phyloP scores from a whole-genome alignment of 2,888 invertebrate species.

The Peribatodes rhomboidaria region DNA sequence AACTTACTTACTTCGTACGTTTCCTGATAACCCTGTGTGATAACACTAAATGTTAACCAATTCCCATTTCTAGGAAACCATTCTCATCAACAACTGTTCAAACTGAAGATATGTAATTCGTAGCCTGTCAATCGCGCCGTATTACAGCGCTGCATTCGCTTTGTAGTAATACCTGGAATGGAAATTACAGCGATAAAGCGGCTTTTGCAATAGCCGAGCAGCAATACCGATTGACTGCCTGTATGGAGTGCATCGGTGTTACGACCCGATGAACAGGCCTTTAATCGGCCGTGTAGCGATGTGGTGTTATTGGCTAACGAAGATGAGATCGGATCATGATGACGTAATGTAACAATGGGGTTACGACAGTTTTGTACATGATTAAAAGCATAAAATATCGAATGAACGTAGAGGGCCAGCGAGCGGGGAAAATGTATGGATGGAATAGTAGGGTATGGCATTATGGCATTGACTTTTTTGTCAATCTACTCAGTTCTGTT shows the following conservation, averaged over 20 bases:
- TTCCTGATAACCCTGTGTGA: no score
- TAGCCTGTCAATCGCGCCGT: background rate
- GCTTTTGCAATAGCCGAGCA: conserved; percentile 8
- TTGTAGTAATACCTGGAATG: conserved; percentile 2
- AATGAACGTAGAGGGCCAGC: no score
- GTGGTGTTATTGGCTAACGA: background rate
- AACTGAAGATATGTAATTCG: conserved; percentile 1
- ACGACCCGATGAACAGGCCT: background rate
- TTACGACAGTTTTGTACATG: no score
- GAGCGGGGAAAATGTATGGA: no score
- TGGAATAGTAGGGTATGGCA: no score
- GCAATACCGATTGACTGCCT: conserved; percentile 1
- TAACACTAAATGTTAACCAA: background rate
- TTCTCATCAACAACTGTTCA: conserved; percentile 4
- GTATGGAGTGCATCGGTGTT: background rate
- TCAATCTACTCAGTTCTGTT: no score
- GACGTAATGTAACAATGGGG: no score
- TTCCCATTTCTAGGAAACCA: background rate
- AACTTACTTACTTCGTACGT: no score
- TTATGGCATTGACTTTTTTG: no score
- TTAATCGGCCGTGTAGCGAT: background rate
- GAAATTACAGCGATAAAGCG: conserved; percentile 1
- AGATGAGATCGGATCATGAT: background rate
- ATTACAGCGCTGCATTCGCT: background rate
- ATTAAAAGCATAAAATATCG: no score